Percentiles rank a stretch among this genome's conserved stretches.
Evolutionary conservation across 2,888 invertebrate genomes (phyloP).

Genomic region (Vandiemenella viatica): DNA sequence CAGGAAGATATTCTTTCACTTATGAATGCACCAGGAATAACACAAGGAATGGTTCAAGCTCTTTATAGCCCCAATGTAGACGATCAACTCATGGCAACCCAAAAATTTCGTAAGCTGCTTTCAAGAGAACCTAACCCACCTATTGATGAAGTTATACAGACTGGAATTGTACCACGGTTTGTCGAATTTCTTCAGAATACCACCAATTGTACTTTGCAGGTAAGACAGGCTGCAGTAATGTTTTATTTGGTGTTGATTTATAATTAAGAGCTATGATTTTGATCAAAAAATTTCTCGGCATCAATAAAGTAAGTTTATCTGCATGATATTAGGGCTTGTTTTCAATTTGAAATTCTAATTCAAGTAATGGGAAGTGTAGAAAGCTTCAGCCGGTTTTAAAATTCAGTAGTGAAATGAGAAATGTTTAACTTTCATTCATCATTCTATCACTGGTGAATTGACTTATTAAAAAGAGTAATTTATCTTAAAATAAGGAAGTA

Average conservation of each 20-base stretch:
- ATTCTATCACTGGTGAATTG: no score
- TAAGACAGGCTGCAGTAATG: constrained; percentile 24
- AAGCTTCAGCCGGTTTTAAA: no score
- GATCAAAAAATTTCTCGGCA: no score
- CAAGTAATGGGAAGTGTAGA: no score
- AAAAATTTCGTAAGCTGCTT: constrained; percentile 82
- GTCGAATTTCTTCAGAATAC: constrained; percentile 77
- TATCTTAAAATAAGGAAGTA: no score
- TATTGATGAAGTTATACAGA: constrained; percentile 88
- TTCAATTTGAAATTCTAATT: no score
- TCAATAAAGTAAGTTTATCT: no score
- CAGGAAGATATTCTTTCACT: constrained; percentile 12
- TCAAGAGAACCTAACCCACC: constrained; percentile 94
- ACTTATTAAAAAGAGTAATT: no score
- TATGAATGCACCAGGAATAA: constrained; percentile 36
- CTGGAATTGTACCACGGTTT: constrained; percentile 88
- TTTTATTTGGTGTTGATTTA: neutral
- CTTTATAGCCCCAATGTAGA: constrained; percentile 60
- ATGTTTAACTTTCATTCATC: no score
- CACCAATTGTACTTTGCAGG: constrained; percentile 73
- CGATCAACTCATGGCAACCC: constrained; percentile 73
- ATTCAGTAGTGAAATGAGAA: no score
- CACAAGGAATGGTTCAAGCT: constrained; percentile 71
- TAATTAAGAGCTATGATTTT: no score
- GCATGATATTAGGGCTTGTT: no score